A percentile compares a stretch with the other conserved stretches of the same genome.
These are phyloP conservation scores for Motacilla tschutschensis DNA, from an alignment of 2,113 vertebrate genomes.

Conservation along the genomic window DNA sequence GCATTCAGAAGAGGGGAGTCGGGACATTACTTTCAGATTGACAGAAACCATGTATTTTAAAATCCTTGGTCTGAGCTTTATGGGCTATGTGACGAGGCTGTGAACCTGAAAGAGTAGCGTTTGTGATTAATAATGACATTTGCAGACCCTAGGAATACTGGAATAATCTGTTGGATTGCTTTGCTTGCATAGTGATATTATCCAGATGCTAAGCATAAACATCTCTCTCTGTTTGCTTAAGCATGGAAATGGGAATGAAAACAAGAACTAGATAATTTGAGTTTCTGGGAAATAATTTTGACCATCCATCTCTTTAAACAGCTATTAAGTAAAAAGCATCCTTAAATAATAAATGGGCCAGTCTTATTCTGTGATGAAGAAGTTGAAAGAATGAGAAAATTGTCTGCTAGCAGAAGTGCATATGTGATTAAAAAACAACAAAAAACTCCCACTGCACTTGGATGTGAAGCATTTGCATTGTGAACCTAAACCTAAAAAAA, in stretches of 20 bases:
- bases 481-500: background rate
- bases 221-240: constrained; percentile 12
- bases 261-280: background rate
- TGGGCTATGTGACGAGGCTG: background rate
- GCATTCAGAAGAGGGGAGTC: background rate
- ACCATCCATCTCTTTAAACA: background rate
- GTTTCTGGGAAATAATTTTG: background rate
- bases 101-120: constrained; percentile 29
- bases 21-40: background rate
- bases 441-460: background rate
- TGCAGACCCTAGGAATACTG: constrained; percentile 13
- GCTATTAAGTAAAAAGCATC: background rate
- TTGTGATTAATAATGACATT: constrained; percentile 49
- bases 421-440: background rate
- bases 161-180: constrained; percentile 10
- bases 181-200: constrained; percentile 4
- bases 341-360: background rate
- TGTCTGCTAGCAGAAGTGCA: background rate
- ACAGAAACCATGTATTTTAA: constrained; percentile 19
- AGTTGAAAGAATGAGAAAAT: background rate
- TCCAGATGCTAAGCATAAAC: constrained; percentile 56
- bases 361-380: background rate
- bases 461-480: background rate
- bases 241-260: constrained; percentile 11
- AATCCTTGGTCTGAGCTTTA: constrained; percentile 20